These are phyloP conservation scores for Cyclophora punctaria DNA, from an alignment of 2,888 invertebrate species.

Conservation along the genomic window DNA sequence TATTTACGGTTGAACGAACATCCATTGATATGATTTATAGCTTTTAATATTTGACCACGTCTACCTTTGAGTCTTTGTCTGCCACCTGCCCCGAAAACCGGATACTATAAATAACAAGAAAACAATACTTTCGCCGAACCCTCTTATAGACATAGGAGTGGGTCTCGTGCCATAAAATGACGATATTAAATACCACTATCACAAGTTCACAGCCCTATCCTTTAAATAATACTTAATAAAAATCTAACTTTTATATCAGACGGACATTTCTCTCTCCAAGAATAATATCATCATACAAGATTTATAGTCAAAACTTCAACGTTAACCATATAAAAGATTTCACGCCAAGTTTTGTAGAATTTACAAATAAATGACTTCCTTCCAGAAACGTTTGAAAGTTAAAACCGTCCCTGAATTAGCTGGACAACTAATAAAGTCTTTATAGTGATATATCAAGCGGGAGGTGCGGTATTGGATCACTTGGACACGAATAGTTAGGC, in stretches of 20 bases:
- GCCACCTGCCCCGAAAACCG: conserved; percentile 65
- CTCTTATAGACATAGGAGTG: conserved; percentile 31
- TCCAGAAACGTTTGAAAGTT: conserved; percentile 35
- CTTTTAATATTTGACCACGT: conserved; percentile 7
- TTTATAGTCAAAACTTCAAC: no score
- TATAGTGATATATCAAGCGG: conserved; percentile 38
- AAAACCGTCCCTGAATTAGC: conserved; percentile 44
- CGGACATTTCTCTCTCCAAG: no score
- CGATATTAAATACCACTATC: background rate
- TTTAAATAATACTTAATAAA: no score
- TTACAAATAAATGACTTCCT: conserved; percentile 43
- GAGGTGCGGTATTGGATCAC: conserved; percentile 41
- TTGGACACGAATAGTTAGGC: conserved; percentile 41
- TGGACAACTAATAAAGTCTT: conserved; percentile 52
- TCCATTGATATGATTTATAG: conserved; percentile 8
- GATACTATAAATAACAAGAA: conserved; percentile 63
- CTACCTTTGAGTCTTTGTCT: conserved; percentile 17
- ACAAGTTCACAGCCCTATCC: no score
- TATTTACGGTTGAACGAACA: background rate
- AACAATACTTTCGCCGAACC: conserved; percentile 50
- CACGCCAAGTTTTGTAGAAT: conserved; percentile 17
- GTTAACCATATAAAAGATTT: no score
- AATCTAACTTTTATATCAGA: no score
- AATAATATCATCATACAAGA: no score
- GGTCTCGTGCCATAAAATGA: conserved; percentile 41